These are phyloP conservation scores for Dermatophagoides farinae DNA, from an alignment of 1,140 invertebrate species.

Conservation along the genomic window DNA sequence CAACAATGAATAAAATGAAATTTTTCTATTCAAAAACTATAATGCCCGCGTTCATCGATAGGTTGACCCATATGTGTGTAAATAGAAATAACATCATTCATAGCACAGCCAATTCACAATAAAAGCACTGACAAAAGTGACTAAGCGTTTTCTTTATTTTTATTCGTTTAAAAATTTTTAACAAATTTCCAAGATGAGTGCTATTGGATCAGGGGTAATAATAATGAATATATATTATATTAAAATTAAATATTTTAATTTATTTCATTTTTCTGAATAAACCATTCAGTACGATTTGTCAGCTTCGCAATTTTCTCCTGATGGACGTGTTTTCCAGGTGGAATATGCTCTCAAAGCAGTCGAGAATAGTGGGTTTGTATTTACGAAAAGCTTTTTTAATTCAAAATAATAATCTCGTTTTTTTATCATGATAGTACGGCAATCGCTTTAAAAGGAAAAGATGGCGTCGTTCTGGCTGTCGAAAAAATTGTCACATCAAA, in stretches of 20 bases:
- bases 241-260: background rate
- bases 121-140: background rate
- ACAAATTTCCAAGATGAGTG: constrained; percentile 57
- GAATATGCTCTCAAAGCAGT: constrained; percentile 99
- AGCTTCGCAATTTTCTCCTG: constrained; percentile 97
- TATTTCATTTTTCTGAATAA: constrained; percentile 9
- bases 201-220: constrained; percentile 81
- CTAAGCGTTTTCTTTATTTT: constrained; percentile 44
- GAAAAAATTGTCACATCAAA: constrained; percentile 96
- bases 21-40: no score
- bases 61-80: background rate
- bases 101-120: no score
- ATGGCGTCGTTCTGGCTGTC: constrained; percentile 89
- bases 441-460: constrained; percentile 77
- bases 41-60: no score
- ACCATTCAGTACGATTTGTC: constrained; percentile 81
- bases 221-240: background rate
- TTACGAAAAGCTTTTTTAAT: constrained; percentile 4
- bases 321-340: constrained; percentile 95
- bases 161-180: constrained; percentile 61
- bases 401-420: constrained; percentile 13
- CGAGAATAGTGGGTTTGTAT: constrained; percentile 76
- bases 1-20: no score
- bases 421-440: constrained; percentile 44
- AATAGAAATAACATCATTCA: no score